Percentiles rank a stretch among this genome's conserved stretches.
phyloP scores from a whole-genome alignment of 1,140 invertebrate species.

The Ctenoplectra terminalis region DNA sequence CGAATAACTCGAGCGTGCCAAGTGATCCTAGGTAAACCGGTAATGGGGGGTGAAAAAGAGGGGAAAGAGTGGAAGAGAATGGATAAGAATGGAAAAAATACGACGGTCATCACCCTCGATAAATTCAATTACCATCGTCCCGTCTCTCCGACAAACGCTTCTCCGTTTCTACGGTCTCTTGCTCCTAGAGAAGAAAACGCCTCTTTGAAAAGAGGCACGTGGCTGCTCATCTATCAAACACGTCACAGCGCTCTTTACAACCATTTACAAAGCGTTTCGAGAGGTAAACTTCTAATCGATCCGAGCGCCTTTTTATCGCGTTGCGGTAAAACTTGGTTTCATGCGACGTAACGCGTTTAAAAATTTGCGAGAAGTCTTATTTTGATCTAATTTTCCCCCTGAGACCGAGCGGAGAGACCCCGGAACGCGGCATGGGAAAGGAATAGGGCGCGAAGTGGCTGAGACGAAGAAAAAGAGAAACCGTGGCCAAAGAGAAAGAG shows the following conservation, averaged over 20 bases:
- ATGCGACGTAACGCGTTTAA: conserved; percentile 66
- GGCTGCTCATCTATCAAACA: conserved; percentile 28
- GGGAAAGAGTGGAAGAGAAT: not conserved
- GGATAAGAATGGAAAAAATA: conserved; percentile 40
- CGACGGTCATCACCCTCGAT: conserved; percentile 60
- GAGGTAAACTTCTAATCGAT: conserved; percentile 32
- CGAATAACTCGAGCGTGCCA: conserved; percentile 67
- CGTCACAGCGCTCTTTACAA: conserved; percentile 12
- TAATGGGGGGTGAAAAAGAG: conserved; percentile 14
- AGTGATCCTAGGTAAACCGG: conserved; percentile 54
- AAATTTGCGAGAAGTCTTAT: conserved; percentile 77
- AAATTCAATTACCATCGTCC: conserved; percentile 62
- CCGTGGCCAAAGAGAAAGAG: conserved; percentile 24
- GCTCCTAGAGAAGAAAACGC: not conserved
- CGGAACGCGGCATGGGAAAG: conserved; percentile 32
- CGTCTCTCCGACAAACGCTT: no score
- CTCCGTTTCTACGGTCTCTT: not conserved
- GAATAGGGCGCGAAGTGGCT: conserved; percentile 31
- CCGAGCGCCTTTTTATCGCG: not conserved
- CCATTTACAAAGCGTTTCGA: not conserved
- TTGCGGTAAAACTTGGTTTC: conserved; percentile 37
- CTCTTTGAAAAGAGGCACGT: not conserved
- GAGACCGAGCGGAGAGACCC: conserved; percentile 62
- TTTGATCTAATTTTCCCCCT: conserved; percentile 74
- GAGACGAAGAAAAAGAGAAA: conserved; percentile 22